Evolutionary conservation across 1,140 invertebrate species (phyloP).

Genomic region (Orius laevigatus): DNA sequence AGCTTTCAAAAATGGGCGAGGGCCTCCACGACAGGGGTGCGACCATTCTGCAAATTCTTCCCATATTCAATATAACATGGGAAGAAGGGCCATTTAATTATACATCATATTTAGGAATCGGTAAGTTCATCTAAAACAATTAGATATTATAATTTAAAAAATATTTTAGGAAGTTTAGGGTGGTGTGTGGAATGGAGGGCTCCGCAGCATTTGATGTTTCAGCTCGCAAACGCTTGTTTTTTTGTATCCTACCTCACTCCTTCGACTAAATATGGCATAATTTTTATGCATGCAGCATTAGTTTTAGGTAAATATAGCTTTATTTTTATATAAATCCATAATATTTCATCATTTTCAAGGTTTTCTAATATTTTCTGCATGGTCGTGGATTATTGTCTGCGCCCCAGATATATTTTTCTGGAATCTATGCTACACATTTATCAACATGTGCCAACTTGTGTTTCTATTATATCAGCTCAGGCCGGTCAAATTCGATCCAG

Average conservation of each 20-base stretch:
- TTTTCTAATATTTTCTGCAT: constrained; percentile 64
- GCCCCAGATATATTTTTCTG: constrained; percentile 77
- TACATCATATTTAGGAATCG: constrained; percentile 20
- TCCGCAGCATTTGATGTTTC: constrained; percentile 51
- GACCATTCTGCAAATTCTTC: constrained; percentile 18
- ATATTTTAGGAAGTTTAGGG: constrained; percentile 17
- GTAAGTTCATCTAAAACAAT: constrained; percentile 11
- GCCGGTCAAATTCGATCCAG: constrained; percentile 68
- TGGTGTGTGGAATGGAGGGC: constrained; percentile 47
- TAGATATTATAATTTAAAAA: neutral
- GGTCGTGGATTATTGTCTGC: constrained; percentile 80
- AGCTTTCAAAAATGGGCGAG: neutral
- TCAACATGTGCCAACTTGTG: constrained; percentile 66
- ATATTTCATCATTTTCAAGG: constrained; percentile 32
- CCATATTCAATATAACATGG: constrained; percentile 18
- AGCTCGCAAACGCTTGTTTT: constrained; percentile 61
- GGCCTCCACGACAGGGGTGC: constrained; percentile 19
- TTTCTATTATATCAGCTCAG: constrained; percentile 69
- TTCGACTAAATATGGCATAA: constrained; percentile 53
- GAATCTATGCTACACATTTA: constrained; percentile 72
- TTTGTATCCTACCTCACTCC: constrained; percentile 57
- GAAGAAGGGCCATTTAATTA: constrained; percentile 21
- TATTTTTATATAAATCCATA: constrained; percentile 8
- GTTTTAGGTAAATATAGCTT: constrained; percentile 11
- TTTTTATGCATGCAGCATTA: constrained; percentile 54